Evolutionary conservation across 2,797 vertebrate species (phyloP).

Genomic region (Rhodeus uyekii): DNA sequence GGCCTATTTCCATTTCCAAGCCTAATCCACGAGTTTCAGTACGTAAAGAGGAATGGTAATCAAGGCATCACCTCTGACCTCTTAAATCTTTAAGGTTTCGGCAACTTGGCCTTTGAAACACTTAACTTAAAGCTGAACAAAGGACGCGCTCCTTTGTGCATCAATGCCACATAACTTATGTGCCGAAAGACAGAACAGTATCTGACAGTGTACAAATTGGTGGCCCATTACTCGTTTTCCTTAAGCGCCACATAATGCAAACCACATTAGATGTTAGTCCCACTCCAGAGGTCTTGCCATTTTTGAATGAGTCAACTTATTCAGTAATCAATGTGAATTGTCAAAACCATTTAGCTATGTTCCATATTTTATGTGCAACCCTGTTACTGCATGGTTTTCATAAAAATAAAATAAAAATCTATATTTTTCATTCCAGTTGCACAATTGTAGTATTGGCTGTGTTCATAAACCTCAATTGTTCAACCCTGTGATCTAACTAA

Average conservation of each 20-base stretch:
- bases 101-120: conserved; percentile 42
- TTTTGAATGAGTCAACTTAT: neutral
- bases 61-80: conserved; percentile 51
- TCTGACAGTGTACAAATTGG: conserved; percentile 3
- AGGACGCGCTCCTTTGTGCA: neutral
- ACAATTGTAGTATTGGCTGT: neutral
- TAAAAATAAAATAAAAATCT: neutral
- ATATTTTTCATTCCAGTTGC: neutral
- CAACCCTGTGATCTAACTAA: neutral
- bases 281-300: neutral
- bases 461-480: neutral
- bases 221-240: neutral
- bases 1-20: conserved; percentile 46
- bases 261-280: neutral
- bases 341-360: neutral
- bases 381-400: neutral
- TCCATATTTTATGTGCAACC: neutral
- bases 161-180: conserved; percentile 20
- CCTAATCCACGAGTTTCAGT: conserved; percentile 41
- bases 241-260: neutral
- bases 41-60: conserved; percentile 39
- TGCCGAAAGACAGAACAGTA: neutral
- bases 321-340: neutral
- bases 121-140: conserved; percentile 33
- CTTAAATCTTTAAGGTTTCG: conserved; percentile 38